Evolutionary conservation across 2,888 invertebrate genomes (phyloP), one percentile per base, ranked within the genome.

Genomic region (Patella caerulea): DNA sequence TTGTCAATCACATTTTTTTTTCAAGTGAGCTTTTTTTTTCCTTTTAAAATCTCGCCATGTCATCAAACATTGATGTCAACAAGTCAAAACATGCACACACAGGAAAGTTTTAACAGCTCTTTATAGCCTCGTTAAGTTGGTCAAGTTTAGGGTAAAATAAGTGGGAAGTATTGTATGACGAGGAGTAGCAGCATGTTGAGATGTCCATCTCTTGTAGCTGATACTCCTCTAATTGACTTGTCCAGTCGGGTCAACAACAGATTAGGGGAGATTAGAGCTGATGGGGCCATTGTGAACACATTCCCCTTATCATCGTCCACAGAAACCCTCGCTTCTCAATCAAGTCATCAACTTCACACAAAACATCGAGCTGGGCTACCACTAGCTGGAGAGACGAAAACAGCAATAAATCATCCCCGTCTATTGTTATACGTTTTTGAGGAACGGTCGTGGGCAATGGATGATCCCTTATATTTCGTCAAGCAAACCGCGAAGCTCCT

Each of bases 211-310:
- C 65, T 65, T 24, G 65, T 65, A 65, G 19, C 14, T 65, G 19
- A 65, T 65, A 24, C 24, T 24, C 65, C 19, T 65, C 65, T 65
- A 65, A 65, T 65, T 65, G 65, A 65, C 65, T 65, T 19, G 65
- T 24, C 65, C 65, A 65, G 65, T 11, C 65, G 65, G 65, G 65
- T 65, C 65, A 65, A 65, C 65, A 65, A 24, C 65, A 65, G 65
- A 65, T 65, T 65, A 65, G 24, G 12, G 24, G 65, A 65, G 65
- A 65, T 65, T 65, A 14, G 65, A 65, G 19, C 65, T 24, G 65
- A 65, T 65, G 24, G 24, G 24, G 11, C 65, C 65, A 65, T 65
- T 65, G 65, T 65, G 19, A 65, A 65, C 24, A 19, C 65, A 65
- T 65, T 19, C 24, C 65, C 65, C 65, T 65, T 11, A 24, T 24